Conservation (phyloP, 2,113 vertebrate genomes). For the Myrmecophaga tridactyla region DNA sequence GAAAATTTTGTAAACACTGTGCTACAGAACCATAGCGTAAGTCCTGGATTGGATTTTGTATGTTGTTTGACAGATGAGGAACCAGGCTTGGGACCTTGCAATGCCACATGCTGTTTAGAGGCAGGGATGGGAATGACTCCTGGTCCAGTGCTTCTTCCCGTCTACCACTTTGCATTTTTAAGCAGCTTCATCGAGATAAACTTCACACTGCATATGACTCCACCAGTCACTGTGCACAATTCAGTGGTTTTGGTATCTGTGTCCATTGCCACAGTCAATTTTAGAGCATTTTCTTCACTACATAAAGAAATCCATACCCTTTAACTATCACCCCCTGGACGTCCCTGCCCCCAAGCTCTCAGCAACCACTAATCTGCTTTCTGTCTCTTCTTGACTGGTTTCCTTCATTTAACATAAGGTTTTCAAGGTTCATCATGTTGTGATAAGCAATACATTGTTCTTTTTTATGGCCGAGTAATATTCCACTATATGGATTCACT, state of each 20-base stretch:
- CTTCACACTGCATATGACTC: neutral
- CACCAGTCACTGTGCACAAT: neutral
- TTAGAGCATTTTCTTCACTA: neutral
- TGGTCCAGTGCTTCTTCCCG: neutral
- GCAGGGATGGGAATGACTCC: neutral
- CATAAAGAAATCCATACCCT: neutral
- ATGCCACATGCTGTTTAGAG: neutral
- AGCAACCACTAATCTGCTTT: neutral
- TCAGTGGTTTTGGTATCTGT: neutral
- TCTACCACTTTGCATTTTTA: neutral
- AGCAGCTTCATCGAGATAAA: neutral
- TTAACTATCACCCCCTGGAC: neutral
- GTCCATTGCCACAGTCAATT: neutral
- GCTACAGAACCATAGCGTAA: neutral
- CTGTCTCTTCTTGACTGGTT: neutral
- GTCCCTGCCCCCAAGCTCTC: neutral
- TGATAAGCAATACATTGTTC: neutral
- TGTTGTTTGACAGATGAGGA: neutral
- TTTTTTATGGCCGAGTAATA: neutral
- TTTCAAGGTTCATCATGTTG: neutral
- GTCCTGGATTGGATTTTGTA: neutral
- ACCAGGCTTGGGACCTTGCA: neutral
- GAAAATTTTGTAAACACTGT: neutral
- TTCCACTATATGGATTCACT: neutral
- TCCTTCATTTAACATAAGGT: neutral